Conservation (phyloP, 2,113 vertebrate species). For the Promerops cafer region DNA sequence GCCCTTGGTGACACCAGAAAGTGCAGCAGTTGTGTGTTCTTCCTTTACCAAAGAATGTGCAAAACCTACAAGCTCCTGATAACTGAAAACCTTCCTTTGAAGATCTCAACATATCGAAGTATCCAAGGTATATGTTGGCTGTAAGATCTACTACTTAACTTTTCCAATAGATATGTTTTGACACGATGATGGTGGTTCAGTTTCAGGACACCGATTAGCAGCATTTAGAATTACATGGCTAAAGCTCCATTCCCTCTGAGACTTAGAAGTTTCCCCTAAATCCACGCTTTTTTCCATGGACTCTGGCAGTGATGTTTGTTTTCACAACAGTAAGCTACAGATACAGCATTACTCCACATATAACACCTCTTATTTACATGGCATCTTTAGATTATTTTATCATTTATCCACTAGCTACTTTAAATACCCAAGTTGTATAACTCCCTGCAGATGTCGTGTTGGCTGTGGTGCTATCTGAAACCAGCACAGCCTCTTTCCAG, state of each 20-base stretch:
- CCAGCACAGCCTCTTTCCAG: background rate
- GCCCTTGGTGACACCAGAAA: background rate
- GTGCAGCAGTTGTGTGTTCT: background rate
- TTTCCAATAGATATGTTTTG: background rate
- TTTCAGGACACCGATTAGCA: background rate
- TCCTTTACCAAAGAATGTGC: background rate
- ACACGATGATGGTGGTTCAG: background rate
- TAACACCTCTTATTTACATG: background rate
- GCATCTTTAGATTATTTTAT: background rate
- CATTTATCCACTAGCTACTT: background rate
- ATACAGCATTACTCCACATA: background rate
- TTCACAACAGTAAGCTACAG: background rate
- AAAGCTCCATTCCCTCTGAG: background rate
- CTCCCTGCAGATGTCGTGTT: background rate
- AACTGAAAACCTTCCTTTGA: background rate
- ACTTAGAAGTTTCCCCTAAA: background rate
- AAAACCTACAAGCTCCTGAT: background rate
- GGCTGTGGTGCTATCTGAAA: background rate
- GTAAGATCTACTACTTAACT: background rate
- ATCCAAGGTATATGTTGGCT: background rate
- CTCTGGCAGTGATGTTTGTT: background rate
- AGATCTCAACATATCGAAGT: background rate
- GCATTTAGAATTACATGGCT: background rate
- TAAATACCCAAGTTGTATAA: background rate
- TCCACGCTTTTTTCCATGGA: background rate